A percentile compares a stretch with the other conserved stretches of the same genome.
Conservation (phyloP, 37 sponge, comb jelly and placozoan genomes). For the Theonella swinhoei region DNA sequence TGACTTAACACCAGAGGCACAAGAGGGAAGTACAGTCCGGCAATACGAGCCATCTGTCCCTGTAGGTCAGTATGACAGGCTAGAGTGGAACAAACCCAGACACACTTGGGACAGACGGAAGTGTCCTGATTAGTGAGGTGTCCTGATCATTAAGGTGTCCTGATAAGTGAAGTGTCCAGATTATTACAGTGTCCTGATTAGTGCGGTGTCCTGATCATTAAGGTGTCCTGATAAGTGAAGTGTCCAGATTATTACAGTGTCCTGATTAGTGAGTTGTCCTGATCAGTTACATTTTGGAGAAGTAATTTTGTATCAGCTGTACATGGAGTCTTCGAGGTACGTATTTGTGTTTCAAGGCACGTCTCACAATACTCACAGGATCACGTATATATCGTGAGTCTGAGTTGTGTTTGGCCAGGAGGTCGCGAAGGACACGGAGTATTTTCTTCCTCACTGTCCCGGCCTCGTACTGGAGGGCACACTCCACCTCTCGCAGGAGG, state of each 20-base stretch:
- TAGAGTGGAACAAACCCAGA: not conserved
- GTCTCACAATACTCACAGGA: constrained; percentile 33
- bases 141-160: too few species aligned
- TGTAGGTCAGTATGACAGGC: not conserved
- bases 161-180: too few species aligned
- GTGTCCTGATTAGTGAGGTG: too few species aligned
- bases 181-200: too few species aligned
- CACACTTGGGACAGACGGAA: not conserved
- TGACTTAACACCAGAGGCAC: constrained; percentile 75
- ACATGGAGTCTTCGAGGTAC: not conserved
- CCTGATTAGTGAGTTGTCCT: too few species aligned
- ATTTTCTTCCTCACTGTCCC: constrained; percentile 53
- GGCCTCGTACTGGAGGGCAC: constrained; percentile 59
- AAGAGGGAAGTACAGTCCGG: constrained; percentile 88
- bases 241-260: too few species aligned
- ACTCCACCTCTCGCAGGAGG: constrained; percentile 42
- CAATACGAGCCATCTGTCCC: constrained; percentile 67
- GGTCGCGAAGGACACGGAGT: constrained; percentile 65
- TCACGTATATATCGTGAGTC: constrained; percentile 79
- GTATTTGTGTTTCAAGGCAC: not conserved
- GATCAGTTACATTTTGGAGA: too few species aligned
- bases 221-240: too few species aligned
- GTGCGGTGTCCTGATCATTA: too few species aligned
- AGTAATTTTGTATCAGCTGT: too few species aligned
- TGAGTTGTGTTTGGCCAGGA: constrained; percentile 85